Evolutionary conservation across 2,888 invertebrate species (phyloP), one percentile per base, ranked within the genome.

Genomic region (Dolomedes plantarius): DNA sequence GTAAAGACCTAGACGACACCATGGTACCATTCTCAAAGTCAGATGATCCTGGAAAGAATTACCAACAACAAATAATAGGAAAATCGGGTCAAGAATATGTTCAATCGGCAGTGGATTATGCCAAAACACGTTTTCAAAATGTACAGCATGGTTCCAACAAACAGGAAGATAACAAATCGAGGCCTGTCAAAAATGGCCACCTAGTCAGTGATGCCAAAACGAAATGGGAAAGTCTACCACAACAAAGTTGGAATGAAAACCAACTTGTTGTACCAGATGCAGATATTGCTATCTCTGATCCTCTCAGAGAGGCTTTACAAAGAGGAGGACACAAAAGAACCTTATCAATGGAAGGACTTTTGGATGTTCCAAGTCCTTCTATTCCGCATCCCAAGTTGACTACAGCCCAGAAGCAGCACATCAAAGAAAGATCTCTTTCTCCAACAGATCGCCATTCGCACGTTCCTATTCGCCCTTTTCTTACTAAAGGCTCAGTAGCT

Each of bases 401-500:
- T 0, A 92, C 92, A 29, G 93, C 93, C 89, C 94, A 94, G 90
- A 92, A 93, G 89, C 93, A 93, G 89, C 94, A 94, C 89, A 92
- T 90, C 64, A 88, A 89, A 32, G 90, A 90, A 64, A 72, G 90
- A 50, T 86, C 89, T 9, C 64, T 83, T 28, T 88, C 87, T 19
- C 88, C 87, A 3, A 80, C 89, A n/a, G 88, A 87, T 46, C 76
- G 82, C 23, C 87, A 86, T 46, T 87, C 88, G 7, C 87, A 88
- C 41, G 86, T 88, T 77, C 96, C 96, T 6, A 95, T 96, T 80
- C 93, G 96, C 73, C 96, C 96, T 19, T 96, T 96, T 92, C 93
- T 97, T 76, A 96, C 96, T 62, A 94, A 97, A 86, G 97, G 97
- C 29, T 97, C 97, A 5, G 97, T 97, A 1, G 97, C 97, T 29